Evolutionary conservation across 1,140 invertebrate genomes (phyloP), one percentile per base, ranked within the genome.

Genomic region (Drosophila melanica): DNA sequence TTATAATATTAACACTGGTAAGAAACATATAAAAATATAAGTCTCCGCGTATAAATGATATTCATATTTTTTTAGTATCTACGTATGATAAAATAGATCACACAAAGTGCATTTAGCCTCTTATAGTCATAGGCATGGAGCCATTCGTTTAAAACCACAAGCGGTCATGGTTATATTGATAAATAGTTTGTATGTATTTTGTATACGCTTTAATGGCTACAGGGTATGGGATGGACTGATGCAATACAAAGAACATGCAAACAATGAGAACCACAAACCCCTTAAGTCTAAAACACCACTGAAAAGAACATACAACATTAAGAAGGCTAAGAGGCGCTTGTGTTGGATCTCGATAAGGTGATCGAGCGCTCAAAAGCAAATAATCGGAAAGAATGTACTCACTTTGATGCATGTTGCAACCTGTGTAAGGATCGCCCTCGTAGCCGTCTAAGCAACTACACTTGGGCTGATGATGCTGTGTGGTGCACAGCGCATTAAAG

Each of bases 381-480:
- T 66, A 84, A 11, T 72, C n/a, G 35, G 57, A 81, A 67, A 41
- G 27, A 20, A 30, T 41, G 79, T 78, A 92, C 94, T 94, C 94
- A 95, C 95, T 94, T 94, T 94, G 93, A 42, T 93, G 93, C 66
- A 93, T 93, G 80, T 93, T 95, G 78, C 96, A 97, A 47, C 95
- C 95, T 14, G 94, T 94, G 82, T 96, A 97, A 27, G 97, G 96
- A 94, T 97, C 96, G 54, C 97, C 97, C 90, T 96, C 95, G 75
- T 94, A 96, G 2, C 95, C 95, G 12, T 94, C 93, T 53, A 95
- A 93, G 81, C 96, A 97, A 14, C 94, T 94, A 75, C 97, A 97
- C 71, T 96, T 94, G 1, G 96, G 95, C 75, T 95, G 94, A 92
- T 97, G 96, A 82, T 96, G 95, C 85, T 95, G 94, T 0, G 95